These are phyloP conservation scores for Sinocyclocheilus rhinocerous DNA, from an alignment of 2,113 vertebrate genomes.

Conservation along the genomic window DNA sequence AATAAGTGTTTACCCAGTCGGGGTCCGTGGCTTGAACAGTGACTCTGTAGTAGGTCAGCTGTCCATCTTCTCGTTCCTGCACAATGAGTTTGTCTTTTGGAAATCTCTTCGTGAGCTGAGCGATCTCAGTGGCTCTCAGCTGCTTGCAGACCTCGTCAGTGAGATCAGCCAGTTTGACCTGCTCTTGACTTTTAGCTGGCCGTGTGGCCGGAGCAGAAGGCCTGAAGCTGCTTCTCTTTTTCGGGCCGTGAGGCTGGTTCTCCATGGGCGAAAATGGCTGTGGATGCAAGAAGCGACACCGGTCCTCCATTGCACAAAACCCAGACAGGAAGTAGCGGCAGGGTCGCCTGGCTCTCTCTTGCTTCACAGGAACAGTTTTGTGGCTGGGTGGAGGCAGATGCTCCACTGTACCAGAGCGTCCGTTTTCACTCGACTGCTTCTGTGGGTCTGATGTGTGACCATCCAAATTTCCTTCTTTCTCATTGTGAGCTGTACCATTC, in stretches of 20 bases:
- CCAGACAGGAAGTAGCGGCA: slow-evolving; percentile 81
- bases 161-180: slow-evolving; percentile 73
- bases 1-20: slow-evolving; percentile 75
- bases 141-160: slow-evolving; percentile 70
- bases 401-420: slow-evolving; percentile 21
- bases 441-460: not conserved
- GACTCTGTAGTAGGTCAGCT: slow-evolving; percentile 76
- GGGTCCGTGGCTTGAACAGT: slow-evolving; percentile 77
- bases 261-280: slow-evolving; percentile 58
- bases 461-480: not conserved
- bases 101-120: slow-evolving; percentile 77
- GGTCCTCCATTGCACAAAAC: slow-evolving; percentile 78
- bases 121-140: slow-evolving; percentile 77
- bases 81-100: slow-evolving; percentile 77
- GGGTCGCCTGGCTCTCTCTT: slow-evolving; percentile 53
- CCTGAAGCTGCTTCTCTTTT: not conserved
- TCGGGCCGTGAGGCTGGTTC: slow-evolving; percentile 18
- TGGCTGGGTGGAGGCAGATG: not conserved
- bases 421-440: not conserved
- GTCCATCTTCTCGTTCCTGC: slow-evolving; percentile 77
- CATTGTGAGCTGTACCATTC: slow-evolving; percentile 22
- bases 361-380: slow-evolving; percentile 36
- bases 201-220: slow-evolving; percentile 37
- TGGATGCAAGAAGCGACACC: slow-evolving; percentile 81
- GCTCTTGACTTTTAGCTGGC: slow-evolving; percentile 55